Evolutionary conservation across 2,113 vertebrate species (phyloP).

Genomic region (Phrynocephalus versicolor): DNA sequence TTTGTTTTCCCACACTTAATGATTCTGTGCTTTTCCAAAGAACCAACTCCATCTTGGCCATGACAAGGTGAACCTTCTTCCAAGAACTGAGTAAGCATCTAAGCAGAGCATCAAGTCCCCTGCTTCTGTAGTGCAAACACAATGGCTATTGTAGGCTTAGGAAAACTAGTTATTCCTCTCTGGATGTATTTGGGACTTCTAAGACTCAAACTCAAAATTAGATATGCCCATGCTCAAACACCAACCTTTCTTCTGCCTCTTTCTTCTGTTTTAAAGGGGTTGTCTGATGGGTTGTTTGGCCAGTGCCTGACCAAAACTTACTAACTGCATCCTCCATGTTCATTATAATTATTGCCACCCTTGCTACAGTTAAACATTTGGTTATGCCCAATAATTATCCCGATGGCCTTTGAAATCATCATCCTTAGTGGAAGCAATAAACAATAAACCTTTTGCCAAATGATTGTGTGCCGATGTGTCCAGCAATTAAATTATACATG

Average conservation of each 20-base stretch:
- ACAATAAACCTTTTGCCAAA: background rate
- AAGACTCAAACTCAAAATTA: background rate
- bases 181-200: background rate
- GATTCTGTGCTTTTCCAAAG: background rate
- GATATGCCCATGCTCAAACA: background rate
- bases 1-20: background rate
- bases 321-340: slow-evolving; percentile 7
- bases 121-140: background rate
- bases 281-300: background rate
- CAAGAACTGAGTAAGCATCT: background rate
- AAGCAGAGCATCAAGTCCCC: background rate
- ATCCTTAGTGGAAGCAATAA: background rate
- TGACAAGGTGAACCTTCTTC: background rate
- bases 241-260: background rate
- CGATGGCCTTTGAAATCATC: background rate
- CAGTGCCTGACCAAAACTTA: slow-evolving; percentile 8
- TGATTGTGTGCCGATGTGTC: background rate
- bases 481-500: background rate
- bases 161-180: background rate
- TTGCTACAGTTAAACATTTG: background rate
- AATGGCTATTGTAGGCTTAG: background rate
- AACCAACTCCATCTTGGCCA: background rate
- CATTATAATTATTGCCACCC: slow-evolving; percentile 10
- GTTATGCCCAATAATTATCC: background rate
- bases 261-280: background rate